Evolutionary conservation across 1,140 invertebrate genomes (phyloP), one percentile per base, ranked within the genome.

Genomic region (Heliconius congener): DNA sequence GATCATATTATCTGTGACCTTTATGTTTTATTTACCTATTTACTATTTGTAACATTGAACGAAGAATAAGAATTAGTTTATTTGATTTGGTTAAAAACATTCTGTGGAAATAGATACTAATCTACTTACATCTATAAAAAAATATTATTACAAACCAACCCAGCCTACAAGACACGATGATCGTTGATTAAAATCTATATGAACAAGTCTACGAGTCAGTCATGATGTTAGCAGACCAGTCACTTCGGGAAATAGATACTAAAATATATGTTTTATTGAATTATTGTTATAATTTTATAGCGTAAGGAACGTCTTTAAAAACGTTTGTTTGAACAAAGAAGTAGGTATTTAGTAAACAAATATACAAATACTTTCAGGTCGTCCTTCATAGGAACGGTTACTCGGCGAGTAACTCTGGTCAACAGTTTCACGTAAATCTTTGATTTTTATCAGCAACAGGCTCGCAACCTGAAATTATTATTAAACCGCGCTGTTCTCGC

Each of bases 361-460:
- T 23, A 73, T 23, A 46, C 9, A 39, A 50, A 46, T 27, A 42
- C 3, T 66, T 66, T 30, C 13, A 27, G 60, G 27, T 0, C 27
- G 60, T 66, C 13, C 60, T 66, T 23, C 23, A 66, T 30, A 66
- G 27, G 60, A 11, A 66, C 81, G 89, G 90, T 93, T 92, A 90
- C 85, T 77, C 60, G 79, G 85, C 87, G 85, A 84, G 42, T n/a
- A 71, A 85, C 85, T 85, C 83, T 88, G 88, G 89, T 89, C 91
- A 90, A 86, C 87, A 87, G 85, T 84, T 91, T 86, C 74, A 37
- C 76, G 82, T 82, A 83, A 89, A 84, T 89, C 85, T 87, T 86
- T 84, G 88, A 90, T 88, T 84, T 82, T 83, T 83, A 88, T 89
- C 88, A 78, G 52, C 72, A 84, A 80, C 80, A 84, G 34, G 77